Conservation (phyloP, 2,888 invertebrate genomes). For the Eudemis profundana region DNA sequence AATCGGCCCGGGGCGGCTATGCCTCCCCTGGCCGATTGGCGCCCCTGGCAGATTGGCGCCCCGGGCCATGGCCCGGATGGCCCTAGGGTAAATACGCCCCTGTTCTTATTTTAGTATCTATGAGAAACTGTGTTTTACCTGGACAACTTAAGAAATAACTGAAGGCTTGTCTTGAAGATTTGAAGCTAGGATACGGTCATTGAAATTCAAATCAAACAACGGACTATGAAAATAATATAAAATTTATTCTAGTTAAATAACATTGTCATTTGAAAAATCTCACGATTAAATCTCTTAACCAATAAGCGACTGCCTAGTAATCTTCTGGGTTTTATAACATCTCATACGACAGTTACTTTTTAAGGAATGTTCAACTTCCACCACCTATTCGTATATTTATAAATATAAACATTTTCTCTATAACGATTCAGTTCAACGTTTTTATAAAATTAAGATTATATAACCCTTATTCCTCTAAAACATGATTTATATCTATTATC, state of each 20-base stretch:
- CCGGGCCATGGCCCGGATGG: no score
- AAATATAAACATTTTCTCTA: constrained; percentile 27
- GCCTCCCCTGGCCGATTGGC: no score
- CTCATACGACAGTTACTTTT: background rate
- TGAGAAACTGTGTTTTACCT: no score
- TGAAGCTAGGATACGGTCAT: no score
- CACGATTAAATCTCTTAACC: constrained; percentile 36
- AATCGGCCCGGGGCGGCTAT: no score
- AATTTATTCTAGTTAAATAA: constrained; percentile 24
- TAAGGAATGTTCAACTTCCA: constrained; percentile 38
- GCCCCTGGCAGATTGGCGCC: no score
- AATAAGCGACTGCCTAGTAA: constrained; percentile 1
- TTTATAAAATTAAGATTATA: constrained; percentile 5
- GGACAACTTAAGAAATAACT: no score
- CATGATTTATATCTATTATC: background rate
- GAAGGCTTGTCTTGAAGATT: no score
- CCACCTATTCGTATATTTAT: constrained; percentile 25
- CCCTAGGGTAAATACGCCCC: no score
- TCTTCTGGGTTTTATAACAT: constrained; percentile 1
- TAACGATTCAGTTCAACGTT: constrained; percentile 29
- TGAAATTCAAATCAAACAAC: constrained; percentile 14
- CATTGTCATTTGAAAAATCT: constrained; percentile 31
- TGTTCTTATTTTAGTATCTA: no score
- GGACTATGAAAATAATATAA: constrained; percentile 22
- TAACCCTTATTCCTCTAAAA: constrained; percentile 13